Base-by-base conservation (phyloP, 2,113 vertebrate species). In the Gadus macrocephalus region DNA sequence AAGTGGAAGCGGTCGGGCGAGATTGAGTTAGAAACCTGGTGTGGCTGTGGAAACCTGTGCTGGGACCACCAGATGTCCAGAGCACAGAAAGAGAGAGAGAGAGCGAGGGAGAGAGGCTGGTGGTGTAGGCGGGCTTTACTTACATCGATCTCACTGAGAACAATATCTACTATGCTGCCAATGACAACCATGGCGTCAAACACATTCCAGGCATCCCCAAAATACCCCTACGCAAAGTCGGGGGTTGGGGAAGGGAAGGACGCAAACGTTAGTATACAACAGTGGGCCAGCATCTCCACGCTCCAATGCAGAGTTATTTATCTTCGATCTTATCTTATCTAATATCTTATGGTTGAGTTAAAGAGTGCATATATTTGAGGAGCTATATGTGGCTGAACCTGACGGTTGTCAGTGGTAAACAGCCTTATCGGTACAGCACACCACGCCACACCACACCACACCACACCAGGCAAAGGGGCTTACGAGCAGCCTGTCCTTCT, bases 121-220 rank as follows among this genome's bases (percentile, higher is more conserved):
- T 14, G 16, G 55, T 3, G 55, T 73, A 72, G 85, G 81, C 77
- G 60, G 69, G 84, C 83, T 5, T 93, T 95, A 98, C 96, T 98
- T 93, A 98, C 96, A 92, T 98, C 95, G 27, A 96, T 94, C 93
- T 99, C 95, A 94, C 94, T 96, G 89, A 99, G 97, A 89, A 96
- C 94, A 93, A 98, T 96, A 94, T 98, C 96, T 92, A 98, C 94
- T 94, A 98, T 96, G 93, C 97, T 98, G 93, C 97, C 97, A 91
- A 97, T 96, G 93, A 98, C 97, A 94, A 99, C 96, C 94, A 98
- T 92, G 88, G 95, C 97, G 87, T 98, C 97, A 93, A 99, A 98
- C 89, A 95, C 94, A 89, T 99, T 98, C 97, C 97, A 98, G 92
- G 96, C 93, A 86, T 98, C 96, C 87, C 93, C 96, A 93, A 99